Base-by-base conservation (phyloP, 2,888 invertebrate species). In the Acrobasis suavella region DNA sequence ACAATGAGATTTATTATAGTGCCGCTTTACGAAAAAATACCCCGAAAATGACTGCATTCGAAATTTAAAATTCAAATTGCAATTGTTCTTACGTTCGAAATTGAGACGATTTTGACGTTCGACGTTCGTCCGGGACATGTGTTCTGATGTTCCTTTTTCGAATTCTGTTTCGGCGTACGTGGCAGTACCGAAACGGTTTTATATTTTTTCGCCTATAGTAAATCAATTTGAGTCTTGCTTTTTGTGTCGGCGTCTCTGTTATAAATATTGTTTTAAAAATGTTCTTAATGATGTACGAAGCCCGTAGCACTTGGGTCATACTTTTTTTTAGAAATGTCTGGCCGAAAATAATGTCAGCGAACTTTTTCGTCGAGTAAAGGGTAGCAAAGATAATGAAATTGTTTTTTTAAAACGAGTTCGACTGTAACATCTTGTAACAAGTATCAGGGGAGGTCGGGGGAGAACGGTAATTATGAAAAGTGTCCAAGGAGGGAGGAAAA, bases 101-200 rank as follows among this genome's bases (percentile, higher is more conserved):
- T 90, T 91, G 90, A 90, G 88, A 91, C 88, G 83, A 86, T 91
- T 91, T 90, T 91, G 91, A 91, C 90, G 81, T 87, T 78, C 80
- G 80, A 82, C 78, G 80, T 82, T 80, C 79, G 74, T 73, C 67
- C 75, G 71, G 77, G 84, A 88, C 89, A 86, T 87, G 85, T 87
- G 88, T 85, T 78, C 74, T 74, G 71, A 69, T 69, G 80, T 80
- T 72, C 67, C 66, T 67, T 67, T 69, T 69, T 65, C 62, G 64
- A 58, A 50, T 56, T 17, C 46, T 55, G 61, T 54, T 42, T 60
- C 58, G 39, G 39, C 46, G 61, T 64, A 64, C 64, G 62, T 63
- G 63, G 63, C 56, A 59, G 64, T 62, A 64, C 54, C 39, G 17
- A 56, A 63, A 65, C 66, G 60, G 69, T 82, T 71, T 72, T 73